Evolutionary conservation across 2,888 invertebrate genomes (phyloP), one percentile per base, ranked within the genome.

Genomic region (Cerastis leucographa): DNA sequence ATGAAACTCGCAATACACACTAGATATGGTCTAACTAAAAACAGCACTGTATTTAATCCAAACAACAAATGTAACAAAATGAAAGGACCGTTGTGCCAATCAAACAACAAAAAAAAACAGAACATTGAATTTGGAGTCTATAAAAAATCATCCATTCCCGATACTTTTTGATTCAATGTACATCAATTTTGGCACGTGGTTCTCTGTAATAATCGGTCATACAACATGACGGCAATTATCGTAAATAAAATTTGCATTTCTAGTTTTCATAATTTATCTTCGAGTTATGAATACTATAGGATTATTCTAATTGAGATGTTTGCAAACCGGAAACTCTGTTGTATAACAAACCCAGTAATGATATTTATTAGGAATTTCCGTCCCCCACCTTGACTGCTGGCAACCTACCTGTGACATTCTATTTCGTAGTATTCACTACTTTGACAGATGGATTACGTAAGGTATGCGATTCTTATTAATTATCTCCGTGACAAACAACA

Each of bases 301-400:
- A 86, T 87, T 82, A 85, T 84, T 85, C 68, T 81, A 77, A 87
- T 86, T 87, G 77, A 84, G 84, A 86, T 88, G 77, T 86, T 87
- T 81, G 61, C 70, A 80, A 85, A 86, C 87, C 89, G 88, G 88
- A 89, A 90, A 89, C 86, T 85, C 78, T 72, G 81, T 88, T 89
- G 89, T 85, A 83, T 88, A 92, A 91, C 84, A 87, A 89, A 88
- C 88, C 81, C 78, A 86, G 88, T 86, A 89, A 80, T 85, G 69
- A 81, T 84, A 85, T 88, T 87, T 88, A 91, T 90, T 90, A 87
- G 89, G 90, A 90, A 91, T 92, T 91, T 92, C 93, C 92, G 89
- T 88, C 89, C 91, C 89, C 88, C 89, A 87, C 89, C 76, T 79
- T 78, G 68, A 75, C 78, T 71, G 67, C 65, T 79, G 74, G 25